phyloP scores from a whole-genome alignment of 2,113 vertebrate species.

The Crotalus viridis region DNA sequence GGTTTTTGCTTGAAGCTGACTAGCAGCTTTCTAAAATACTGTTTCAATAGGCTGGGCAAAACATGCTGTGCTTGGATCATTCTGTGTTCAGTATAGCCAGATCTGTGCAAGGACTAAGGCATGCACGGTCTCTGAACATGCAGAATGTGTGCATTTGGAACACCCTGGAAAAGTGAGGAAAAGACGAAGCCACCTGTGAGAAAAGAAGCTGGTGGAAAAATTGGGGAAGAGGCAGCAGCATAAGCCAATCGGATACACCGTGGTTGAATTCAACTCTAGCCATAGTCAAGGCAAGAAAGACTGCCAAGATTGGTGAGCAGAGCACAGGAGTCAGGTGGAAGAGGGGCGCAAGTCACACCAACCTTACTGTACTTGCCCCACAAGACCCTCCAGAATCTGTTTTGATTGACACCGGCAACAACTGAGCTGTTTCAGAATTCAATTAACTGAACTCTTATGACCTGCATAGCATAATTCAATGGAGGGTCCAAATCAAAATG shows the following conservation, averaged over 20 bases:
- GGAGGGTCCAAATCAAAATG: neutral
- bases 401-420: neutral
- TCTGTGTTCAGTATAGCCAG: neutral
- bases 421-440: neutral
- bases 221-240: neutral
- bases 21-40: neutral
- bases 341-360: neutral
- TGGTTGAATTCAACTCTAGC: neutral
- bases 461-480: neutral
- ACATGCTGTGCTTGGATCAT: neutral
- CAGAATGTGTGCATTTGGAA: neutral
- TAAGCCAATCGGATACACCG: neutral
- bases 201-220: neutral
- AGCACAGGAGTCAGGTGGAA: neutral
- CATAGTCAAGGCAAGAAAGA: neutral
- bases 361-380: neutral
- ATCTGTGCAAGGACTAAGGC: neutral
- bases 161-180: neutral
- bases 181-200: neutral
- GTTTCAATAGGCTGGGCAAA: neutral
- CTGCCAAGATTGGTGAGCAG: neutral
- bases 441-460: neutral
- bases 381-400: neutral
- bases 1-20: neutral
- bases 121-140: accelerated